Evolutionary conservation across 2,113 vertebrate species (phyloP).

Genomic region (Laterallus jamaicensis): DNA sequence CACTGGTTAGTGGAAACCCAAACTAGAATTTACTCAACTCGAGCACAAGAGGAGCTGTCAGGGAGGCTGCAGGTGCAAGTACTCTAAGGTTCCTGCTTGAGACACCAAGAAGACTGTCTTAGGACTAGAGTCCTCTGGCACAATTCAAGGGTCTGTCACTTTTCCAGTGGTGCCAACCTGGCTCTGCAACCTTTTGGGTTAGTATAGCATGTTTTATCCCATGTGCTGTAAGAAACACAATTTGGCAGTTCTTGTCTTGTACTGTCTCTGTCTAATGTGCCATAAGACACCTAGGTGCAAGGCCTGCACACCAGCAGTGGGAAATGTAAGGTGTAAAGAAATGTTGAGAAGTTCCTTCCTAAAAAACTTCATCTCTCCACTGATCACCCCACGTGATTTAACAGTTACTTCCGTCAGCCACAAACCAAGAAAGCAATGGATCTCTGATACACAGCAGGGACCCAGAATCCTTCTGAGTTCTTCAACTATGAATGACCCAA

Average conservation of each 20-base stretch:
- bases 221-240: neutral
- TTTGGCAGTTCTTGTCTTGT: neutral
- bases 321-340: neutral
- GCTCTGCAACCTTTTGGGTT: neutral
- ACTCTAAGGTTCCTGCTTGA: neutral
- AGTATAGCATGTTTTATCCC: neutral
- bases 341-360: neutral
- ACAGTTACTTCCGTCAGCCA: neutral
- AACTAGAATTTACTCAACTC: neutral
- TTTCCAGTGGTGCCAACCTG: neutral
- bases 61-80: neutral
- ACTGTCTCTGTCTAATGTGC: neutral
- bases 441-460: neutral
- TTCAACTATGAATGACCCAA: neutral
- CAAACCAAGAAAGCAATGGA: neutral
- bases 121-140: neutral
- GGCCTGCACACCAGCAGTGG: neutral
- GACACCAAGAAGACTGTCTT: neutral
- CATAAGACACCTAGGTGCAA: neutral
- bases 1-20: neutral
- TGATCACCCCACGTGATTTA: neutral
- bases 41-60: neutral
- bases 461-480: neutral
- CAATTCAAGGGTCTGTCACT: neutral
- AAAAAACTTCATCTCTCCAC: neutral